Base-by-base conservation (phyloP, 1,140 invertebrate genomes). In the Bathynomus jamesi region DNA sequence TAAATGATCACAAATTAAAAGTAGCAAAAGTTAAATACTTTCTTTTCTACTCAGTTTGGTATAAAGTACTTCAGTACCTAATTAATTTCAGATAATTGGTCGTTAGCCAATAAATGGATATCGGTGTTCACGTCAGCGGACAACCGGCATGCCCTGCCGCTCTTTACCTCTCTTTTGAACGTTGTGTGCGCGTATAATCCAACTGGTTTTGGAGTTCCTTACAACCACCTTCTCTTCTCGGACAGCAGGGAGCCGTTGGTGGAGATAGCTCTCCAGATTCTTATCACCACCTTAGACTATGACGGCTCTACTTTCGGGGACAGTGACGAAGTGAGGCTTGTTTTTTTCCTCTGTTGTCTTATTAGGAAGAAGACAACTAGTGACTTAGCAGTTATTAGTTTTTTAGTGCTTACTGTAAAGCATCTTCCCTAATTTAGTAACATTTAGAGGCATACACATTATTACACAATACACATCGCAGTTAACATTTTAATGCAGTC, bases 161-260 rank as follows among this genome's bases (percentile, higher is more conserved):
- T 99, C 82, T 99, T 99, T 82, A 99, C 98, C 0, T 99, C 97
- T 0, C 84, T 99, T 0, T 82, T 99, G 71, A 99, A 99, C 83
- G 92, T 94, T 2, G 92, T 99, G 21, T 98, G 95, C 82, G 90
- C 95, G 0, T 99, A 99, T 82, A 95, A 99, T 85, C 97, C 97
- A 0, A 93, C 97, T 28, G 96, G 96, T 4, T 88, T 96, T 75
- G 96, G 96, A 3, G 85, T 99, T 53, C 98, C 98, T 0, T 99
- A 99, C 83, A 99, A 99, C 84, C 96, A 99, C 83, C 85, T 99
- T 28, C 82, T 99, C 70, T 98, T 99, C 79, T 88, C 88, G n/a
- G 97, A 99, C 82, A 91, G 91, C 0, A 84, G 95, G 65, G 98
- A 99, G 82, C 93, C 94, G 0, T 82, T 99, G 1, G 96, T 99